phyloP scores from a whole-genome alignment of 1,140 invertebrate species.

The Drosophila neocordata region DNA sequence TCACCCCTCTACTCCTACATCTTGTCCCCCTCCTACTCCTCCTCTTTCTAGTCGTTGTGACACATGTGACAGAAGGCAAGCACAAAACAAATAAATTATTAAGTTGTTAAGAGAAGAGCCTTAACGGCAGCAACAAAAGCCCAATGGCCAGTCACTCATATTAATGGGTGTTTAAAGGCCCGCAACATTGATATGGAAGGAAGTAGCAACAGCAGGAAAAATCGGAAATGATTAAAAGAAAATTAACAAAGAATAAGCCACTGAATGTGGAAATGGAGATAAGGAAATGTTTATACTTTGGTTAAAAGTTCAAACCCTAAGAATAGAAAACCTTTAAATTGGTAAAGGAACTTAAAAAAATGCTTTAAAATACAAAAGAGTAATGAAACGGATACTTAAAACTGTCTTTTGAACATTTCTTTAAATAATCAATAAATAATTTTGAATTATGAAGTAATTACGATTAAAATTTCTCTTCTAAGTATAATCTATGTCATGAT shows the following conservation, averaged over 20 bases:
- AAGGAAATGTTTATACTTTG: not conserved
- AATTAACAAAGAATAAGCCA: not conserved
- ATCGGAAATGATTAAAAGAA: constrained; percentile 11
- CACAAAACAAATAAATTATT: constrained; percentile 68
- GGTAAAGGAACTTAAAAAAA: no score
- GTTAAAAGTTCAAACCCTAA: no score
- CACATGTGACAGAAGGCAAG: constrained; percentile 53
- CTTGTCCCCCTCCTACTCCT: not conserved
- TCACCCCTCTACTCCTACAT: constrained; percentile 11
- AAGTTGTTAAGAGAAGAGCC: constrained; percentile 60
- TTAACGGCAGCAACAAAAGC: constrained; percentile 20
- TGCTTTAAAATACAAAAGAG: no score
- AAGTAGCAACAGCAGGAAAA: constrained; percentile 5
- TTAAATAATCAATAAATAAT: no score
- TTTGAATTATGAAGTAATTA: no score
- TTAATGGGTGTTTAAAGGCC: constrained; percentile 55
- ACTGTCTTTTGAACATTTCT: no score
- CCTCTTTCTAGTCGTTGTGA: constrained; percentile 32
- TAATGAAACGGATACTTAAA: no score
- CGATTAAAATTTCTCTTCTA: no score
- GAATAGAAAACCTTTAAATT: no score
- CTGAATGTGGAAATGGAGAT: not conserved
- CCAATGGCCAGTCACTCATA: constrained; percentile 56
- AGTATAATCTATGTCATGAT: no score
- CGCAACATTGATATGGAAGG: constrained; percentile 39